Base-by-base conservation (phyloP, 2,113 vertebrate species). In the Phalacrocorax carbo region DNA sequence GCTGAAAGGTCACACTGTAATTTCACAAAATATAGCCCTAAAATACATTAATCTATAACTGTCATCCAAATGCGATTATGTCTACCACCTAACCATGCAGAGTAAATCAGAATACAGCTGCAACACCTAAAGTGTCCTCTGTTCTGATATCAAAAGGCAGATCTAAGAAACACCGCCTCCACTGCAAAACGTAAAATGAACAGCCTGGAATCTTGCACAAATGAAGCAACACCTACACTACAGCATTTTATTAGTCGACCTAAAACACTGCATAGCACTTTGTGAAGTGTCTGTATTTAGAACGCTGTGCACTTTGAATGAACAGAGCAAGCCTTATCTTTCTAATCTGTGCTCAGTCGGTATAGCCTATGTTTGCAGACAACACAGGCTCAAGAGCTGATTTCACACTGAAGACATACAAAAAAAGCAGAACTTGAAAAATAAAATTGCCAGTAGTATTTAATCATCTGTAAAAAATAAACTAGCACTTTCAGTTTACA, bases 391-490 rank as follows among this genome's bases (percentile, higher is more conserved):
- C 32, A 38, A 82, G 13, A 79, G 61, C 61, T 72, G 15, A 6
- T 68, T 51, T 70, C 27, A 42, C 26, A 51, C 26, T 27, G 14
- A 89, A 78, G 64, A 75, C 11, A 22, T 44, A 94, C 18, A 86
- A 89, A 78, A 72, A 64, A 3, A 0, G 8, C 19, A 90, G 60
- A 89, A 93, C 38, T 82, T 82, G 29, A 62, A 86, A 94, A 95
- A 55, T 58, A 52, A 86, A 94, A 76, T 15, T 69, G 57, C 32
- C 52, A 49, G 69, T 82, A 89, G 48, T 44, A 96, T 96, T 96
- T 94, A 95, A 97, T 95, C 5, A 25, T 20, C 65, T 89, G 57
- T 52, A 72, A 86, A 93, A 95, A 91, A 94, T 9, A 70, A 81
- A 60, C 23, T 18, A 85, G 61, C 61, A 57, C 65, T 96, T 94